Evolutionary conservation across 2,888 invertebrate genomes (phyloP).

Genomic region (Rhagonycha lutea): DNA sequence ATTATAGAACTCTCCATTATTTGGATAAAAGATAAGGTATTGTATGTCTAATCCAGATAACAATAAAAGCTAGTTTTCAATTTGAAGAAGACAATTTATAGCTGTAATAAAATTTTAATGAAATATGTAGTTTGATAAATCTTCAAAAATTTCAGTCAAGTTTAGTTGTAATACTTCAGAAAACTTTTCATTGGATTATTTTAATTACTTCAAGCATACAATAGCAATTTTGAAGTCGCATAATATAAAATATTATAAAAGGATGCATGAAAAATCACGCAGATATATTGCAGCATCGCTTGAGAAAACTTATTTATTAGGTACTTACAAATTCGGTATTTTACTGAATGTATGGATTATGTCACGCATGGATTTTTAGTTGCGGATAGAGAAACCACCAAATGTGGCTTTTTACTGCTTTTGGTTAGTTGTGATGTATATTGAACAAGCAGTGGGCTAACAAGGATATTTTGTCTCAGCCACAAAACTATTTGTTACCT

Average conservation of each 20-base stretch:
- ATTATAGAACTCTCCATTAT: not conserved
- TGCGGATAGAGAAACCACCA: no score
- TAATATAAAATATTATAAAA: not conserved
- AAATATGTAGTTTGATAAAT: not conserved
- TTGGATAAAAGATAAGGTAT: not conserved
- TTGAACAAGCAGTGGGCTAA: no score
- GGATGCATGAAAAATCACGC: not conserved
- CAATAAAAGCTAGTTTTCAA: not conserved
- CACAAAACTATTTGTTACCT: no score
- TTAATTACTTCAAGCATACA: not conserved
- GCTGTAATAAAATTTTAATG: not conserved
- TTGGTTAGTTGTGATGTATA: no score
- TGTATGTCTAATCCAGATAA: not conserved
- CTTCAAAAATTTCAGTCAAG: not conserved
- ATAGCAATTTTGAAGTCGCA: not conserved
- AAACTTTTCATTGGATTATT: not conserved
- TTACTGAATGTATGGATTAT: no score
- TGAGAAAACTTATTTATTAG: no score
- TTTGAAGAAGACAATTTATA: not conserved
- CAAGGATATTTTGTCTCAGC: no score
- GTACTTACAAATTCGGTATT: no score
- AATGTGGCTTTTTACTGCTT: no score
- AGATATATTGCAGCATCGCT: no score
- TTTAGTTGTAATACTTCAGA: not conserved
- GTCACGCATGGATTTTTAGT: no score